These are phyloP conservation scores for Rhopalosiphum maidis DNA, from an alignment of 1,140 invertebrate genomes.

Conservation along the genomic window DNA sequence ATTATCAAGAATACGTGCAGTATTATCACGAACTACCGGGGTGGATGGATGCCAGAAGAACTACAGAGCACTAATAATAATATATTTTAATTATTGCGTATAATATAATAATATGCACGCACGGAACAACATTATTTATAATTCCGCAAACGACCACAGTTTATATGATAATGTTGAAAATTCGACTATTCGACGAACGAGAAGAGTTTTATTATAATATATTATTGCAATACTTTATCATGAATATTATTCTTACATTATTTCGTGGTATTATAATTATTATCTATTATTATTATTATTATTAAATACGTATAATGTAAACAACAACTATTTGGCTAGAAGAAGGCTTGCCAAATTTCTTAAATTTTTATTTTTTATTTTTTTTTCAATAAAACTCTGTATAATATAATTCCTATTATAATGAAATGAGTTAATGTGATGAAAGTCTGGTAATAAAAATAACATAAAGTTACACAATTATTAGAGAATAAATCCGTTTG, in stretches of 20 bases:
- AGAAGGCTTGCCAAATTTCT: too few relatives aligned
- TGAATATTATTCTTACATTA: neutral
- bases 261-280: neutral
- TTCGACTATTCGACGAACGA: neutral
- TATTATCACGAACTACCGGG: neutral
- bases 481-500: too few relatives aligned
- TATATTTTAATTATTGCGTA: conserved; percentile 22
- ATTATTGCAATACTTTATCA: neutral
- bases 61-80: neutral
- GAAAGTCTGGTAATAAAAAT: too few relatives aligned
- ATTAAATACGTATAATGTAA: neutral
- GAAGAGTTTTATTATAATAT: conserved; percentile 13
- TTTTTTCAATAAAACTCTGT: too few relatives aligned
- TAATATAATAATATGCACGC: neutral
- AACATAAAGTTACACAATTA: too few relatives aligned
- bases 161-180: neutral
- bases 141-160: neutral
- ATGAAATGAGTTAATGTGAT: too few relatives aligned
- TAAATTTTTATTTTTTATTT: too few relatives aligned
- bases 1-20: neutral
- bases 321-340: neutral
- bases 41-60: conserved; percentile 14
- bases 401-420: too few relatives aligned
- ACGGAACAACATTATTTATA: neutral
- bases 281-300: neutral